Evolutionary conservation across 2,113 vertebrate species (phyloP).

Genomic region (Syrmaticus mikado): DNA sequence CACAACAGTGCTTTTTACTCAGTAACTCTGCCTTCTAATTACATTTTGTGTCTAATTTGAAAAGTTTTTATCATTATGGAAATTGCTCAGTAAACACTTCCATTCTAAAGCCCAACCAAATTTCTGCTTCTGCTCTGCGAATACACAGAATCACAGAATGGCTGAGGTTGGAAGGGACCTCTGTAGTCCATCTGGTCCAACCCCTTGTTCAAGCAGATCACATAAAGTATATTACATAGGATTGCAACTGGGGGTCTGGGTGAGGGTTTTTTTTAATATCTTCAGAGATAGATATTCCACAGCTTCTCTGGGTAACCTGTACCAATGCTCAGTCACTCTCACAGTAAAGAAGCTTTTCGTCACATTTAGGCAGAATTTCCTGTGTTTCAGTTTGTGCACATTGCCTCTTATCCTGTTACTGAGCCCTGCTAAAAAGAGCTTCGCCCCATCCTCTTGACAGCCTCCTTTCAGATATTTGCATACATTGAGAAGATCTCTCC

Average conservation of each 20-base stretch:
- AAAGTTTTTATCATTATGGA: constrained; percentile 76
- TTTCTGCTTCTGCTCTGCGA: constrained; percentile 42
- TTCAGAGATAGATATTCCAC: background rate
- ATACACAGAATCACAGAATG: background rate
- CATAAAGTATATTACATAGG: background rate
- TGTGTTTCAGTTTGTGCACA: background rate
- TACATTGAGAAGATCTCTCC: background rate
- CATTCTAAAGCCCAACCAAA: constrained; percentile 58
- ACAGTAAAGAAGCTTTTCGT: background rate
- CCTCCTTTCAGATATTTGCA: background rate
- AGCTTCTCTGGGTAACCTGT: background rate
- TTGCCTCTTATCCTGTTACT: background rate
- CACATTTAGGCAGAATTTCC: background rate
- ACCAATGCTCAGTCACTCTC: background rate
- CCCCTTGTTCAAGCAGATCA: background rate
- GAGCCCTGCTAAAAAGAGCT: background rate
- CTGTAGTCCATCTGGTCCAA: background rate
- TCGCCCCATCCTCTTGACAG: background rate
- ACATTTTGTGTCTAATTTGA: constrained; percentile 75
- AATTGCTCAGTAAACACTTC: constrained; percentile 68
- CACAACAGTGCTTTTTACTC: constrained; percentile 60
- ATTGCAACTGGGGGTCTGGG: no score
- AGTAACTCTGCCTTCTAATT: constrained; percentile 75
- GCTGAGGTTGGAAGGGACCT: background rate
- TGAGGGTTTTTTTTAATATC: no score